Conservation (phyloP, 2,888 invertebrate genomes). For the Nebria brevicollis region DNA sequence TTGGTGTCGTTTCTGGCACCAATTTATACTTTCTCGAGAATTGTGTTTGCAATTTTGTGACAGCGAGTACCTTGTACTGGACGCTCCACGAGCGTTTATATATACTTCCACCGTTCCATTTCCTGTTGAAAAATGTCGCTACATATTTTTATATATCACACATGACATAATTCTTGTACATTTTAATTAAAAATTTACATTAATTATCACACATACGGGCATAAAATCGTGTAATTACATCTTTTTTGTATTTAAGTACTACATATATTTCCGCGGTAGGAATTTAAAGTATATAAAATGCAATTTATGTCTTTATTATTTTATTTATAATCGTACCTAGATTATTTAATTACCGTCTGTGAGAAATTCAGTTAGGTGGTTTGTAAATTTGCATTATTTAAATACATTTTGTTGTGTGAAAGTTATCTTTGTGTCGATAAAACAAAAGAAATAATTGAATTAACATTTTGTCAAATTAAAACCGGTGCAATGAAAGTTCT, state of each 20-base stretch:
- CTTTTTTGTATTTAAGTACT: too few relatives aligned
- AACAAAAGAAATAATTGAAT: not conserved
- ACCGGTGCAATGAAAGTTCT: too few relatives aligned
- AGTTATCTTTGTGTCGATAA: not conserved
- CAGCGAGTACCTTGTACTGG: constrained; percentile 59
- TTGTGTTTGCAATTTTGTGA: constrained; percentile 53
- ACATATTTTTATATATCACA: not conserved
- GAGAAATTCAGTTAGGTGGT: not conserved
- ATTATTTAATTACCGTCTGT: not conserved
- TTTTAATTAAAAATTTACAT: not conserved
- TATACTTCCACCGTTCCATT: constrained; percentile 63
- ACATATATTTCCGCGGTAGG: too few relatives aligned
- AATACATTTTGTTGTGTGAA: not conserved
- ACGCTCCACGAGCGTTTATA: constrained; percentile 62
- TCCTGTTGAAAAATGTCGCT: constrained; percentile 51
- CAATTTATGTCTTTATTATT: too few relatives aligned
- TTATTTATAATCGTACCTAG: not conserved
- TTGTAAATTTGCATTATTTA: not conserved
- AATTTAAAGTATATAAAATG: too few relatives aligned
- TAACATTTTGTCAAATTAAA: not conserved
- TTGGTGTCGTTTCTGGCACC: constrained; percentile 57
- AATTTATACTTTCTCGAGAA: constrained; percentile 56
- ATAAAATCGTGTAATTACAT: too few relatives aligned
- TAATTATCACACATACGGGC: too few relatives aligned
- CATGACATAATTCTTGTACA: not conserved